Base-by-base conservation (phyloP, 2,888 invertebrate species). In the Liopterus haemorrhoidalis region DNA sequence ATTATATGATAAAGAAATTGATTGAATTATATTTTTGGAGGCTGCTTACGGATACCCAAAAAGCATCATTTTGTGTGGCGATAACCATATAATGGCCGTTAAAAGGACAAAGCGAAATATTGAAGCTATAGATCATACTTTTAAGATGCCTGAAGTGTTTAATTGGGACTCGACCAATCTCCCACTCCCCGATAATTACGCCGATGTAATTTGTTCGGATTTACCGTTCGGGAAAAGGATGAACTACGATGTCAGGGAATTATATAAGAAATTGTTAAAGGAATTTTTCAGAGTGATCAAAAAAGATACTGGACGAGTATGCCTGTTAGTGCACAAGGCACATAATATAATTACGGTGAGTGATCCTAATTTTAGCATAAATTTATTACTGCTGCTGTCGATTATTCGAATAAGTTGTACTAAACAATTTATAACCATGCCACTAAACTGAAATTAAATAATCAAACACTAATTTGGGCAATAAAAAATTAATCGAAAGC, bases 121-220 rank as follows among this genome's bases (percentile, higher is more conserved):
- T 11, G 48, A 57, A n/a, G 59, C 54, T 41, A 48, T 67, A 20
- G 14, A 2, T 1, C 54, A 60, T 9, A 9, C 20, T 45, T 41
- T 47, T 22, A 44, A 51, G 41, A 57, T 56, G 49, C 52, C 55
- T 28, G 71, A 72, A 55, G 52, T 70, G 4, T 42, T 71, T 5
- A 56, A 57, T 22, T 78, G 76, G 75, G 70, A 73, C 60, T 68
- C 67, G 1, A 63, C 64, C 2, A 54, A 60, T 16, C 59, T 78
- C 41, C 77, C 78, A 5, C 55, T 78, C 9, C 61, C 59, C 42
- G 65, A 70, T 54, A 61, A 65, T 2, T 66, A 60, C 32, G 66
- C 77, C 2, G 77, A 78, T 58, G 67, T 73, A 6, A 67, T 78
- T 48, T 69, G 76, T 25, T 72, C 76, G 5, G 79, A 79, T 57